Evolutionary conservation across 2,888 invertebrate genomes (phyloP).

Genomic region (Neoaliturus tenellus): DNA sequence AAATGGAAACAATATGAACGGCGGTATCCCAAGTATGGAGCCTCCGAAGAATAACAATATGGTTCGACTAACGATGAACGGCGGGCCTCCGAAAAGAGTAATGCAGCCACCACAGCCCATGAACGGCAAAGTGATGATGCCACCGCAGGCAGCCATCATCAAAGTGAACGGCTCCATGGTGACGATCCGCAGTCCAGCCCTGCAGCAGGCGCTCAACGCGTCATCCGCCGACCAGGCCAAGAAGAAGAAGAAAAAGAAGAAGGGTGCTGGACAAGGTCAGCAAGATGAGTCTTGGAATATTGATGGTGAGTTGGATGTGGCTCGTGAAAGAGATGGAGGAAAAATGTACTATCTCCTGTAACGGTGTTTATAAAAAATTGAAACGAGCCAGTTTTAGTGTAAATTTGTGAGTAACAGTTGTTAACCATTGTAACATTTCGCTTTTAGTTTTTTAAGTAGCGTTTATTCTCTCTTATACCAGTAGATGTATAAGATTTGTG

Average conservation of each 20-base stretch:
- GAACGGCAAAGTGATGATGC: slow-evolving; percentile 56
- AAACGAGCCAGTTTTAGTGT: no score
- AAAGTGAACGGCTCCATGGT: slow-evolving; percentile 85
- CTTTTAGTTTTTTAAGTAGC: no score
- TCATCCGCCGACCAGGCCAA: slow-evolving; percentile 64
- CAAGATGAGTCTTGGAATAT: slow-evolving; percentile 66
- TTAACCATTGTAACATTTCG: no score
- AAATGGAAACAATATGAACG: slow-evolving; percentile 3
- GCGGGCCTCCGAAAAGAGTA: slow-evolving; percentile 46
- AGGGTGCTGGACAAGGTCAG: slow-evolving; percentile 70
- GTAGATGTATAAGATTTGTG: no score
- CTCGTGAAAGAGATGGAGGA: not conserved
- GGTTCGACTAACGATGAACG: slow-evolving; percentile 53
- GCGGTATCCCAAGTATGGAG: not conserved
- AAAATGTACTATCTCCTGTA: no score
- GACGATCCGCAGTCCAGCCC: slow-evolving; percentile 86
- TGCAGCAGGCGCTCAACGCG: slow-evolving; percentile 71
- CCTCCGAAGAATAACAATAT: slow-evolving; percentile 44
- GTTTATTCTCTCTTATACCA: no score
- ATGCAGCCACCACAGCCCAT: slow-evolving; percentile 26
- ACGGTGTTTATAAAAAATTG: no score
- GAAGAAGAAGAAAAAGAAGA: slow-evolving; percentile 70
- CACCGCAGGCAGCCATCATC: slow-evolving; percentile 80
- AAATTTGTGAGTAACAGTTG: no score
- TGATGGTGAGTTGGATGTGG: slow-evolving; percentile 54